Evolutionary conservation across 2,797 vertebrate genomes (phyloP).

Genomic region (Acipenser oxyrinchus): DNA sequence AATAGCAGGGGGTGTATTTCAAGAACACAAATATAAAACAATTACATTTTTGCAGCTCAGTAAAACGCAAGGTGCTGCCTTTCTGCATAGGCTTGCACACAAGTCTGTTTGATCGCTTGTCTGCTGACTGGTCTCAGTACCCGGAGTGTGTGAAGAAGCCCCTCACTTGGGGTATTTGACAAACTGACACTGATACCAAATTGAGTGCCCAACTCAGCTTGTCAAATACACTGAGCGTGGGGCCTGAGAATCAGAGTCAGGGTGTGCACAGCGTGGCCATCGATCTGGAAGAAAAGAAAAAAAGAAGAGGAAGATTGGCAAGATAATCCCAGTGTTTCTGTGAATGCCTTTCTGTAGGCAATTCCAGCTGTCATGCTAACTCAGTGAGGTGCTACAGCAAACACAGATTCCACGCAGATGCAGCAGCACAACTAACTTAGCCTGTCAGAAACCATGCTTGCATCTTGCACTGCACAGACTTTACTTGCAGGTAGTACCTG

Average conservation of each 20-base stretch:
- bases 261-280: conserved; percentile 21
- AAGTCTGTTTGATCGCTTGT: not conserved
- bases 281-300: conserved; percentile 18
- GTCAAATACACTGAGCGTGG: conserved; percentile 98
- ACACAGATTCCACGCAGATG: no score
- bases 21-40: no score
- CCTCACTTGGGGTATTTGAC: conserved; percentile 99
- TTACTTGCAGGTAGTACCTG: no score
- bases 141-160: conserved; percentile 48
- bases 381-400: no score
- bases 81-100: not conserved
- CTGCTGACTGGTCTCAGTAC: no score
- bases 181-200: conserved; percentile 96
- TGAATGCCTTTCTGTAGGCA: conserved; percentile 3
- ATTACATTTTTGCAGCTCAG: no score
- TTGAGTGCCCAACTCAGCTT: conserved; percentile 96
- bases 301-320: not conserved
- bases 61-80: not conserved
- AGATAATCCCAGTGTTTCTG: not conserved
- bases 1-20: no score
- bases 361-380: not conserved
- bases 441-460: no score
- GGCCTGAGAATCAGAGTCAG: conserved; percentile 39
- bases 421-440: no score
- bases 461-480: no score